These are phyloP conservation scores for Hydropsyche tenuis DNA, from an alignment of 1,140 invertebrate genomes.

Conservation along the genomic window DNA sequence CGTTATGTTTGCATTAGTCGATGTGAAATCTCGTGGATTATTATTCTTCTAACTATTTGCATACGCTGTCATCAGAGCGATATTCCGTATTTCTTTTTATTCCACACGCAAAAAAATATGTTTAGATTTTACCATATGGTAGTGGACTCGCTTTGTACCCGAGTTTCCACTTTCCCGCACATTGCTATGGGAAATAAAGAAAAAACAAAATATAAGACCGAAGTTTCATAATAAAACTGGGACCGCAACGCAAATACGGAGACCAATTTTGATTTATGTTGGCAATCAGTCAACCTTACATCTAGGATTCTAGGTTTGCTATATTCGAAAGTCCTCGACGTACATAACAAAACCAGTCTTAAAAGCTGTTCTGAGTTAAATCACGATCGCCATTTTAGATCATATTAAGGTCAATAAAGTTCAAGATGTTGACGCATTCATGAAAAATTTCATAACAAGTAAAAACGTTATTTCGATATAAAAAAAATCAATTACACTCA, in stretches of 20 bases:
- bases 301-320: too few relatives aligned
- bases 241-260: not conserved
- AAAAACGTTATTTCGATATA: too few relatives aligned
- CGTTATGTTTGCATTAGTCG: not conserved
- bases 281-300: slow-evolving; percentile 26
- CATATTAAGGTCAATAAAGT: too few relatives aligned
- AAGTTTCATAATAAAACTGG: slow-evolving; percentile 35
- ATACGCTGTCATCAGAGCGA: not conserved
- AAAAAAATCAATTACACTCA: too few relatives aligned
- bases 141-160: not conserved
- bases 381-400: too few relatives aligned
- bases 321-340: too few relatives aligned
- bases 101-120: not conserved
- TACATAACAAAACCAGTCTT: too few relatives aligned
- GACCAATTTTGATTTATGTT: slow-evolving; percentile 17
- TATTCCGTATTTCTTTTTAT: not conserved
- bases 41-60: slow-evolving; percentile 20
- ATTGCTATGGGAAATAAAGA: not conserved
- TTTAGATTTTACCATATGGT: not conserved
- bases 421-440: too few relatives aligned
- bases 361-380: too few relatives aligned
- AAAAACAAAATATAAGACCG: slow-evolving; percentile 7
- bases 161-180: slow-evolving; percentile 31
- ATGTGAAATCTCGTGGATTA: not conserved
- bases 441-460: too few relatives aligned